Evolutionary conservation across 1,140 invertebrate genomes (phyloP).

Genomic region (Ladona fulva): DNA sequence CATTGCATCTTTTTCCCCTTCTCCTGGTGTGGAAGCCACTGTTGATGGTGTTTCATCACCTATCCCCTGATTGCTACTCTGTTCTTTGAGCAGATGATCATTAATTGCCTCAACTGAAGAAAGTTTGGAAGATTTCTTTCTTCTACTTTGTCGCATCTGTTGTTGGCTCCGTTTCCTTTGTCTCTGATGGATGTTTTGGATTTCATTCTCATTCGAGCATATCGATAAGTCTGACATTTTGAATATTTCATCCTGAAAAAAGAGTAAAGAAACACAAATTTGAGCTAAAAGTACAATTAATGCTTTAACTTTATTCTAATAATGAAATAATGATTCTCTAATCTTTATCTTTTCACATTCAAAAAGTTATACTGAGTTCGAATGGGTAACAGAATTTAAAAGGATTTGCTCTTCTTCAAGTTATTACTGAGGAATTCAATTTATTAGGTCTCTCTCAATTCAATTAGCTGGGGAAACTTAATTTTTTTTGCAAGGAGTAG

Average conservation of each 20-base stretch:
- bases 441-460: too few species aligned
- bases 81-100: neutral
- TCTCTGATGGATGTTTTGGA: neutral
- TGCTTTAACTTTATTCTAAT: too few species aligned
- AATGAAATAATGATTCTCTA: too few species aligned
- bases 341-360: too few species aligned
- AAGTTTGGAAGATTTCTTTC: neutral
- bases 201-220: neutral
- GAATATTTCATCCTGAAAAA: constrained; percentile 10
- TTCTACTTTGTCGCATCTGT: neutral
- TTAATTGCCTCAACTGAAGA: neutral
- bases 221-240: neutral
- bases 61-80: neutral
- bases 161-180: neutral
- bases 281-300: too few species aligned
- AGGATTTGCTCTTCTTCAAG: too few species aligned
- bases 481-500: too few species aligned
- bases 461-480: too few species aligned
- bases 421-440: too few species aligned
- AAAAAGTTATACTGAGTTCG: too few species aligned
- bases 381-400: too few species aligned
- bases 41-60: neutral
- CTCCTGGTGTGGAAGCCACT: neutral
- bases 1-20: neutral
- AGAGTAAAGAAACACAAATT: too few species aligned